phyloP scores from a whole-genome alignment of 2,797 vertebrate genomes.

The Morus bassanus region DNA sequence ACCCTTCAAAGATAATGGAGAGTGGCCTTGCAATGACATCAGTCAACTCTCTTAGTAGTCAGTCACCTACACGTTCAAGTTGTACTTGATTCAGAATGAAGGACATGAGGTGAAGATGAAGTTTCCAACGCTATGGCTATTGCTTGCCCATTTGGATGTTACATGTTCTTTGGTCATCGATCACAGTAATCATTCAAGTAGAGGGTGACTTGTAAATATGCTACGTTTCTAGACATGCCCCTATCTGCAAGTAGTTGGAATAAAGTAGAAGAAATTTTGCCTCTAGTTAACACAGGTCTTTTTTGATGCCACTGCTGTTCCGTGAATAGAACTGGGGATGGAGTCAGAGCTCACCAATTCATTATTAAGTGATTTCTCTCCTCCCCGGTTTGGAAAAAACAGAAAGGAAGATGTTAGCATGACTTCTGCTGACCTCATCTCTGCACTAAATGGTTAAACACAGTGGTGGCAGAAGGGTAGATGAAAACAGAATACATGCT shows the following conservation, averaged over 20 bases:
- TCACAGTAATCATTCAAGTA: not conserved
- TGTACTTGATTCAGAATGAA: not conserved
- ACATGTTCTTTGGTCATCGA: not conserved
- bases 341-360: not conserved
- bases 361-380: not conserved
- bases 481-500: not conserved
- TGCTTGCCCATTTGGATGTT: not conserved
- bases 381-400: not conserved
- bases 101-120: not conserved
- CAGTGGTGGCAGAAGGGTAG: not conserved
- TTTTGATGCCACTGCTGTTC: not conserved
- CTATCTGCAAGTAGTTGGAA: not conserved
- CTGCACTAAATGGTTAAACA: not conserved
- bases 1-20: not conserved
- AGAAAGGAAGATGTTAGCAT: not conserved
- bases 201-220: not conserved
- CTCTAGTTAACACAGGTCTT: not conserved
- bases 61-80: not conserved
- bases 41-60: not conserved
- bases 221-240: not conserved
- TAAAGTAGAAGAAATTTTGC: not conserved
- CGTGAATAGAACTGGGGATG: not conserved
- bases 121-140: not conserved
- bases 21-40: not conserved
- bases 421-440: not conserved